Evolutionary conservation across 2,797 vertebrate species (phyloP).

Genomic region (Taeniopygia guttata): DNA sequence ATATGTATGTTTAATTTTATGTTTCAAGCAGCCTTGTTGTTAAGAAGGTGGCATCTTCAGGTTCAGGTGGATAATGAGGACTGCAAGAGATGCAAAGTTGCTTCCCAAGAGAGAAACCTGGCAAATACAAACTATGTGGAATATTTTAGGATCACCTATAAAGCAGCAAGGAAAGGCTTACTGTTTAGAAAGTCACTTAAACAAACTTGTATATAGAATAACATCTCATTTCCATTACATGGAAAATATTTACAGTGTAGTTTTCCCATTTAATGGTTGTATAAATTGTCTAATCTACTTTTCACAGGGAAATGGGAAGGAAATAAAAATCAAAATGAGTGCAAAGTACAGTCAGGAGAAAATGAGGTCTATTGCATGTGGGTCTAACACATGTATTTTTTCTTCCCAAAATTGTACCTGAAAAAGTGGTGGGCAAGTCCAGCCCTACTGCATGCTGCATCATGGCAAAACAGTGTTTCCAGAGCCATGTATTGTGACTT

Average conservation of each 20-base stretch:
- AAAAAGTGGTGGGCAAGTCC: background rate
- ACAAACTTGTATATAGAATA: background rate
- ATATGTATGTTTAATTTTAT: background rate
- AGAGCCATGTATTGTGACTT: background rate
- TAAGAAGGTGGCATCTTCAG: background rate
- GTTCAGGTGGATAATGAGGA: background rate
- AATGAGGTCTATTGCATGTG: background rate
- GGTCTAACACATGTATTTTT: background rate
- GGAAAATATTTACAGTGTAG: background rate
- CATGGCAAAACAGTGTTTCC: background rate
- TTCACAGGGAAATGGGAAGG: background rate
- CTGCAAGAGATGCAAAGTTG: background rate
- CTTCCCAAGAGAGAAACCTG: background rate
- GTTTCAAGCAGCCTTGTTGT: background rate
- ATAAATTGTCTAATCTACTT: background rate
- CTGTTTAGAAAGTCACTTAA: background rate
- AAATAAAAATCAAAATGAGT: background rate
- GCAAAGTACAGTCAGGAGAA: background rate
- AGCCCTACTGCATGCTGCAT: background rate
- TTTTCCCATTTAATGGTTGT: background rate
- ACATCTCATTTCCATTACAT: background rate
- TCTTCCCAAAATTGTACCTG: background rate
- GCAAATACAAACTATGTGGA: background rate
- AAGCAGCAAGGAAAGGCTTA: background rate
- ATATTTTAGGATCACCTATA: background rate